Conservation (phyloP, 2,113 vertebrate genomes). For the Coreoperca whiteheadi region DNA sequence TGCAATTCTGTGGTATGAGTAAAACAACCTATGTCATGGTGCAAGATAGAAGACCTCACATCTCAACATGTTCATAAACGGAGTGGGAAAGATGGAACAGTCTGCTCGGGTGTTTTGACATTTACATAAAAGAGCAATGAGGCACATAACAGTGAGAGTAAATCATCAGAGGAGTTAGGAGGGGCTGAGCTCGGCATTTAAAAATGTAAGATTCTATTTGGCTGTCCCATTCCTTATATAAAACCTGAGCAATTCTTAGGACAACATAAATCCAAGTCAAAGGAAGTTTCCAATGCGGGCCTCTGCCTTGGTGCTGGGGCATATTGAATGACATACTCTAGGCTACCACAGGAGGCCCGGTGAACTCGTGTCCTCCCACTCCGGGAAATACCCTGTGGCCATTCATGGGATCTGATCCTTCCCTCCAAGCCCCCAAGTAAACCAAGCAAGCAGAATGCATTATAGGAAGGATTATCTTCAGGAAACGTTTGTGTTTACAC, state of each 20-base stretch:
- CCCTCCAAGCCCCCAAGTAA: constrained; percentile 56
- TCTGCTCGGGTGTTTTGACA: constrained; percentile 31
- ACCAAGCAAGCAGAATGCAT: constrained; percentile 57
- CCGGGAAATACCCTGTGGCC: constrained; percentile 74
- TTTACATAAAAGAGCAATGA: constrained; percentile 47
- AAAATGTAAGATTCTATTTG: constrained; percentile 19
- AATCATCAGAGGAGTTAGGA: constrained; percentile 46
- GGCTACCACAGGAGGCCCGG: constrained; percentile 56
- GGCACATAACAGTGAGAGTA: constrained; percentile 32
- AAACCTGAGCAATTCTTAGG: constrained; percentile 57
- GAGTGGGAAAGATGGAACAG: constrained; percentile 33
- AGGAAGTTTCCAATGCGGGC: constrained; percentile 69
- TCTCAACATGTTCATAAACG: constrained; percentile 48
- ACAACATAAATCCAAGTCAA: constrained; percentile 47
- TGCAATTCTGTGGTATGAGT: constrained; percentile 49
- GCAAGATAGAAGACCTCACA: constrained; percentile 57
- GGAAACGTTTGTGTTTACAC: constrained; percentile 76
- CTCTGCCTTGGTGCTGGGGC: constrained; percentile 57
- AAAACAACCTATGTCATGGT: constrained; percentile 59
- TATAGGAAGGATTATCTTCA: constrained; percentile 69
- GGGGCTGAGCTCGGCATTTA: background rate
- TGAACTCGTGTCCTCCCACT: constrained; percentile 73
- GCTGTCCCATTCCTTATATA: constrained; percentile 34
- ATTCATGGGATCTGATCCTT: constrained; percentile 66
- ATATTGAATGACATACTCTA: constrained; percentile 78